Evolutionary conservation across 2,888 invertebrate species (phyloP).

Genomic region (Aleiodes testaceus): DNA sequence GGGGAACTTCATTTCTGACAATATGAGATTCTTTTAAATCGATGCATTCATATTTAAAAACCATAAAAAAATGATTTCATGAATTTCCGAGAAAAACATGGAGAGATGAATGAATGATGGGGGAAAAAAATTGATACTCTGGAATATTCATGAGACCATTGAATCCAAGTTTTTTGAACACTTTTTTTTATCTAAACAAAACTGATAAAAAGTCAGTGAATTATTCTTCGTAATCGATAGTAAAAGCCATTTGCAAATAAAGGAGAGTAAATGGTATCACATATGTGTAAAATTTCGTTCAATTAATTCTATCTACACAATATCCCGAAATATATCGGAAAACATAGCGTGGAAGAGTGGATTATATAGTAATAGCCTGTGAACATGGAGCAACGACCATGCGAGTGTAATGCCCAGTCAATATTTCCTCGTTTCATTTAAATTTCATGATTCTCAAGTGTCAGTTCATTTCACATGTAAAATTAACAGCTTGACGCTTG

Average conservation of each 20-base stretch:
- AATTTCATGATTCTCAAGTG: conserved; percentile 11
- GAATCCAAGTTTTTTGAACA: no score
- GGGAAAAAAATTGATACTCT: no score
- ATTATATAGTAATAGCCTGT: not conserved
- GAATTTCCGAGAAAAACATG: no score
- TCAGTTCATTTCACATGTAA: conserved; percentile 2
- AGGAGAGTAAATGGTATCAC: conserved; percentile 21
- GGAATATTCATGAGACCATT: no score
- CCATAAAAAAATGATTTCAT: no score
- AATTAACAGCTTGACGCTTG: conserved; percentile 13
- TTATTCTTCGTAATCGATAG: not conserved
- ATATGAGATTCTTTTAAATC: no score
- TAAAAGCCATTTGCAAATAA: not conserved
- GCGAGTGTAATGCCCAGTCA: conserved; percentile 10
- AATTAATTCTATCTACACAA: conserved; percentile 43
- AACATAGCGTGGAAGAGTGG: conserved; percentile 6
- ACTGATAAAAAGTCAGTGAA: not conserved
- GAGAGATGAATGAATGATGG: no score
- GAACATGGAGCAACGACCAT: not conserved
- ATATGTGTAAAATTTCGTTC: conserved; percentile 21
- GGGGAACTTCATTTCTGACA: no score
- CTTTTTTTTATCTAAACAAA: not conserved
- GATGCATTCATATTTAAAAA: no score
- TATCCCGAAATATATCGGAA: conserved; percentile 6
- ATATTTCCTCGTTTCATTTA: not conserved